Evolutionary conservation across 1,140 invertebrate species (phyloP).

Genomic region (Lucilia sericata): DNA sequence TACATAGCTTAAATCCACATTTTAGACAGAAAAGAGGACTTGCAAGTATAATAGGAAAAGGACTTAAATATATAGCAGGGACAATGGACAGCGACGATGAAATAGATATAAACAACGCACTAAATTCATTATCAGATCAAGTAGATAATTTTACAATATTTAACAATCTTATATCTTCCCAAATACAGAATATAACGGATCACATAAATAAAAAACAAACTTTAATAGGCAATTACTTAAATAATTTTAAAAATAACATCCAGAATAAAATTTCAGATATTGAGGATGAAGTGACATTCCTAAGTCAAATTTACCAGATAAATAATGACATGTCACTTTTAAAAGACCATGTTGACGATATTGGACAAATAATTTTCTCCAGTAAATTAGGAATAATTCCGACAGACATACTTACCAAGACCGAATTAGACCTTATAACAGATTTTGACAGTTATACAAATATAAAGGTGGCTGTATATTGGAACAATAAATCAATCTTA

Average conservation of each 20-base stretch:
- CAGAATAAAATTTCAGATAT: neutral
- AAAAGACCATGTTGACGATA: neutral
- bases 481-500: neutral
- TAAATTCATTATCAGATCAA: neutral
- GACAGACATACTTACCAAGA: neutral
- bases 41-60: conserved; percentile 19
- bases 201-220: conserved; percentile 6
- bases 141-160: neutral
- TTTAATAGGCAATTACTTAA: neutral
- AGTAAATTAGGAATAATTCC: conserved; percentile 35
- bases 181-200: conserved; percentile 8
- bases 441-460: too few relatives aligned
- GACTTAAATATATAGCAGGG: conserved; percentile 30
- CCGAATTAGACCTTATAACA: conserved; percentile 5
- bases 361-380: conserved; percentile 21
- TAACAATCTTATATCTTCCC: neutral
- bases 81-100: conserved; percentile 39
- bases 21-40: neutral
- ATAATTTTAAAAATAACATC: neutral
- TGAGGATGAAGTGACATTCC: conserved; percentile 15
- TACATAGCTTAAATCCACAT: neutral
- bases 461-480: neutral
- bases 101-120: neutral
- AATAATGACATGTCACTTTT: conserved; percentile 28
- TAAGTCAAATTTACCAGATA: conserved; percentile 12